Percentiles rank a stretch among this genome's conserved stretches.
phyloP scores from a whole-genome alignment of 1,140 invertebrate genomes.

The Xylocopa sonorina region DNA sequence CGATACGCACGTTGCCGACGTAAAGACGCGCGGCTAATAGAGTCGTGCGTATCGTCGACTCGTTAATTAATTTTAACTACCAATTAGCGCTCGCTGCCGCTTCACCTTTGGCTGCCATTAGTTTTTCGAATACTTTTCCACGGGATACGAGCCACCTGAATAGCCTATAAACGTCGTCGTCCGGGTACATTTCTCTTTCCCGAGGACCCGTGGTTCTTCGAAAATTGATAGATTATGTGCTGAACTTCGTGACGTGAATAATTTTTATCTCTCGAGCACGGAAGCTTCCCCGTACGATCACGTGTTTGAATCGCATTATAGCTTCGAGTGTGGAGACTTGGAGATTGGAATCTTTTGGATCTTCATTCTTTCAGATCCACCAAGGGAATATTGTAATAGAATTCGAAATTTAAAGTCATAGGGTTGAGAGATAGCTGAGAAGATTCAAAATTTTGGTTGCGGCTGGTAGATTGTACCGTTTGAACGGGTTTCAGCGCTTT shows the following conservation, averaged over 20 bases:
- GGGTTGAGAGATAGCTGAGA: no score
- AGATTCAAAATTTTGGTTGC: neutral
- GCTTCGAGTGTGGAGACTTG: no score
- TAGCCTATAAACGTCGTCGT: neutral
- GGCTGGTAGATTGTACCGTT: neutral
- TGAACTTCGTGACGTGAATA: neutral
- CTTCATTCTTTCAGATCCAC: no score
- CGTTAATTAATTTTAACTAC: constrained; percentile 38
- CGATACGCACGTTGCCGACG: neutral
- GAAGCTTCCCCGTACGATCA: no score
- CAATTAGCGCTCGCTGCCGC: constrained; percentile 21
- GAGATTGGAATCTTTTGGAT: no score
- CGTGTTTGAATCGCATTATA: no score
- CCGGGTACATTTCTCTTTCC: neutral
- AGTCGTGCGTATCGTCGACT: constrained; percentile 6
- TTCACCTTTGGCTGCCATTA: neutral
- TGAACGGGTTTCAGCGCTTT: no score
- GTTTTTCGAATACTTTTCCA: neutral
- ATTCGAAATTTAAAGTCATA: neutral
- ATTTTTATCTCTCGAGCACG: no score
- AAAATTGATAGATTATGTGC: neutral
- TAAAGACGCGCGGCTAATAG: constrained; percentile 26
- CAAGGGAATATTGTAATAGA: no score
- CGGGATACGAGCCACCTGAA: neutral
- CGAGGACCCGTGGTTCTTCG: neutral